Conservation (phyloP, 2,888 invertebrate species). For the Phasia obesa region DNA sequence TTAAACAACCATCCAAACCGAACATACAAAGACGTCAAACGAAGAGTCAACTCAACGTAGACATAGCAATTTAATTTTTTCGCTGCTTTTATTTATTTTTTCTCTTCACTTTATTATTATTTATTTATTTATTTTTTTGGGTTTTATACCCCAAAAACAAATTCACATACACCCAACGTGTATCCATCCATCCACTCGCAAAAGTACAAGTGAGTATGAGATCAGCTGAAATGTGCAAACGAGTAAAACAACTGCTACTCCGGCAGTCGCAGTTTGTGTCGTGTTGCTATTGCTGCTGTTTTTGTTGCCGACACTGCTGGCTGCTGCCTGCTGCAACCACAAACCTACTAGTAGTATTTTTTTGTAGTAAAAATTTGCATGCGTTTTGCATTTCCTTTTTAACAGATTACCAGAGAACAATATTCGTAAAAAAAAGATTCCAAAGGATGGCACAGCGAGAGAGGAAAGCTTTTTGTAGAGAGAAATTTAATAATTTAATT, state of each 20-base stretch:
- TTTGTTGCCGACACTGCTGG: constrained; percentile 15
- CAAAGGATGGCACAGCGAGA: neutral
- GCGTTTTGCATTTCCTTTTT: constrained; percentile 56
- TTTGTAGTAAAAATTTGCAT: constrained; percentile 69
- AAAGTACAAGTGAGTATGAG: constrained; percentile 49
- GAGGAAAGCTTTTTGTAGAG: neutral
- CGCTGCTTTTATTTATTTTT: constrained; percentile 40
- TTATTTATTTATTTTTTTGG: too few relatives aligned
- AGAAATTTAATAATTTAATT: neutral
- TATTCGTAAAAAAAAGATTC: constrained; percentile 3
- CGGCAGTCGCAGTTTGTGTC: constrained; percentile 17
- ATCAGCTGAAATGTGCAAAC: constrained; percentile 65
- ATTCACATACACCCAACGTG: constrained; percentile 17
- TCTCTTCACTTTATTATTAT: constrained; percentile 31
- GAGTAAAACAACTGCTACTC: constrained; percentile 20
- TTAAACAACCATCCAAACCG: constrained; percentile 19
- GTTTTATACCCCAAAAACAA: constrained; percentile 18
- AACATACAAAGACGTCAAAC: constrained; percentile 34
- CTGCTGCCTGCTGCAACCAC: constrained; percentile 45
- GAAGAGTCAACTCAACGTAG: constrained; percentile 48
- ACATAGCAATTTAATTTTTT: constrained; percentile 58
- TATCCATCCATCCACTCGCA: constrained; percentile 31
- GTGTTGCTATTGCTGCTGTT: constrained; percentile 15
- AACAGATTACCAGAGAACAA: neutral
- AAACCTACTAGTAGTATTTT: constrained; percentile 62